Evolutionary conservation across 2,888 invertebrate species (phyloP), one percentile per base, ranked within the genome.

Genomic region (Caenorhabditis afra): DNA sequence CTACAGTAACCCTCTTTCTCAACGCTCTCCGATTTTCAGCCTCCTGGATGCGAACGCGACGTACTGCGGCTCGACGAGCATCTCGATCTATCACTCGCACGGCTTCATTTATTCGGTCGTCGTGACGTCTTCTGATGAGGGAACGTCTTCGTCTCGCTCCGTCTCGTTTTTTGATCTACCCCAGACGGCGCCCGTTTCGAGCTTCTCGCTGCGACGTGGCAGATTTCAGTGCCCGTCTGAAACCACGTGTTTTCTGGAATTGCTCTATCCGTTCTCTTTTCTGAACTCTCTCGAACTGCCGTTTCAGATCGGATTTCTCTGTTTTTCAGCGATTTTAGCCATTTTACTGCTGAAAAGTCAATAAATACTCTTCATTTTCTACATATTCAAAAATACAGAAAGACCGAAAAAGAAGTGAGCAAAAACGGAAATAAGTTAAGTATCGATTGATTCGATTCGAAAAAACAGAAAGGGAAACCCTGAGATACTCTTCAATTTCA

Each of bases 221-320:
- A 67, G 85, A 23, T 85, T 85, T 47, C 76, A 85, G 41, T 85
- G 85, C 53, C 85, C 85, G 11, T 83, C 83, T 16, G 85, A 85
- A 64, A 68, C 61, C 11, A 62, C 82, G 1, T 85, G 85, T 22
- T 61, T 59, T 16, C 12, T 14, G 14, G 85, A 85, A 45, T 35
- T 82, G 0, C 58, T 83, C 7, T 85, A 83, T 61, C 66, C 82
- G n/a, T 65, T 79, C 14, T 5, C 7, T 11, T 62, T 57, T 37
- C 29, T 74, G 18, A 59, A 65, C 14, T 74, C 74, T 12, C 22
- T 74, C 0, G 59, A 65, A 12, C 0, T 59, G 14, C 47, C 74
- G 23, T 59, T 65, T 65, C 74, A 74, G 52, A 52, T 74, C 8
- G 59, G 65, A 18, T 22, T 74, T 23, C 22, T 74, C 12, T 44